These are phyloP conservation scores for Drosophila percnosoma DNA, from an alignment of 2,888 invertebrate genomes.

Conservation along the genomic window DNA sequence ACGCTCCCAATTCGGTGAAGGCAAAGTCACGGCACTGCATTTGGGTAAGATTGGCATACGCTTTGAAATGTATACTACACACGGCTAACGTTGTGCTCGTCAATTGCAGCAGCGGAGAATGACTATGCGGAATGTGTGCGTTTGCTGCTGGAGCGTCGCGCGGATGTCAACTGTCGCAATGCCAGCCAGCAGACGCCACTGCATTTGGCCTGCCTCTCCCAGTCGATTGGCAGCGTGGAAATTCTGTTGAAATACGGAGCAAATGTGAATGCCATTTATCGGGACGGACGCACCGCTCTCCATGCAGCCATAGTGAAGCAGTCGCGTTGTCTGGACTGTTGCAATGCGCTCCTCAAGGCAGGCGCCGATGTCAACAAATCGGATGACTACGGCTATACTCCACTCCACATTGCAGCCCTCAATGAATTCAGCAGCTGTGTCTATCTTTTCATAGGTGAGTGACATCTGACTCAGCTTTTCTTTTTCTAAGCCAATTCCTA, in stretches of 20 bases:
- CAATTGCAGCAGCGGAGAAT: constrained; percentile 90
- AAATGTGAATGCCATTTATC: constrained; percentile 88
- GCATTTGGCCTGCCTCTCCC: constrained; percentile 93
- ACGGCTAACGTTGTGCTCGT: neutral
- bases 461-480: neutral
- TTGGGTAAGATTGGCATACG: constrained; percentile 83
- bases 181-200: constrained; percentile 92
- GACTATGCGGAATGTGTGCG: constrained; percentile 92
- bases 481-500: neutral
- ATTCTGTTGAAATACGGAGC: constrained; percentile 88
- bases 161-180: constrained; percentile 91
- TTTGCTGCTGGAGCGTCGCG: constrained; percentile 90
- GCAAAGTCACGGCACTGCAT: constrained; percentile 92
- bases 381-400: constrained; percentile 93
- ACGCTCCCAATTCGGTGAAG: constrained; percentile 89
- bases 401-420: constrained; percentile 92
- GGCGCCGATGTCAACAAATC: constrained; percentile 91
- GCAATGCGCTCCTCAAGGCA: constrained; percentile 87
- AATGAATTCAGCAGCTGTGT: constrained; percentile 93
- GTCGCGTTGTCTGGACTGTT: constrained; percentile 88
- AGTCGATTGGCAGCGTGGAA: constrained; percentile 91
- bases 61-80: neutral
- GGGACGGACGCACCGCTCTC: constrained; percentile 91
- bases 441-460: constrained; percentile 87
- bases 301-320: constrained; percentile 93